A percentile compares a stretch with the other conserved stretches of the same genome.
Evolutionary conservation across 1,140 invertebrate species (phyloP).

Genomic region (Liolophura sinensis): DNA sequence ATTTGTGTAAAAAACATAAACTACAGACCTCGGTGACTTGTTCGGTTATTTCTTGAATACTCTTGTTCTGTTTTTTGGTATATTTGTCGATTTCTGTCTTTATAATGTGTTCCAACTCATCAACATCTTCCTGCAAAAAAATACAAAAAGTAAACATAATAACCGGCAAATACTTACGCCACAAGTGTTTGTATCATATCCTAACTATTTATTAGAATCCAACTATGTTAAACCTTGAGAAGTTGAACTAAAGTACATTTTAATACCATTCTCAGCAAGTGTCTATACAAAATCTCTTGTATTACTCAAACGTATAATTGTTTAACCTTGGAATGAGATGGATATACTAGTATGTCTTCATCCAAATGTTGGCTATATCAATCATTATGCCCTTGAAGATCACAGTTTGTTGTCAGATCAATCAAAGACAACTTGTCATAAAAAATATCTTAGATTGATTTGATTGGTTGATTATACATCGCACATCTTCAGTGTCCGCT

Average conservation of each 20-base stretch:
- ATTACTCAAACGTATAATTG: background rate
- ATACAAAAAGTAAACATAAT: constrained; percentile 6
- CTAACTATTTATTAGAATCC: too few species aligned
- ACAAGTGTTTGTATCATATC: background rate
- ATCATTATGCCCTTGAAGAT: too few species aligned
- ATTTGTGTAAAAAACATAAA: background rate
- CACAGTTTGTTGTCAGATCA: too few species aligned
- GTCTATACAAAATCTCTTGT: background rate
- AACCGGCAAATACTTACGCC: background rate
- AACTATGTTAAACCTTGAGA: background rate
- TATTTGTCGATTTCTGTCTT: constrained; percentile 48
- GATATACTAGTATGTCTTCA: too few species aligned
- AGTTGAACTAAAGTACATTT: background rate
- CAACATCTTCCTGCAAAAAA: constrained; percentile 45
- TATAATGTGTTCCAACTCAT: constrained; percentile 52
- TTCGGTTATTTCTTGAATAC: constrained; percentile 35
- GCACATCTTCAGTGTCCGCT: too few species aligned
- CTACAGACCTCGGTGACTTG: constrained; percentile 41
- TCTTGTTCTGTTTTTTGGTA: constrained; percentile 38
- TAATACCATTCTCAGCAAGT: background rate
- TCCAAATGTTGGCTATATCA: too few species aligned
- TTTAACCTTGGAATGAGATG: background rate
- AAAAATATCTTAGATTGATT: too few species aligned
- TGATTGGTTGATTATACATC: too few species aligned
- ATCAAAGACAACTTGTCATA: too few species aligned